These are phyloP conservation scores for Cosmopolites sordidus DNA, from an alignment of 2,888 invertebrate species.

Conservation along the genomic window DNA sequence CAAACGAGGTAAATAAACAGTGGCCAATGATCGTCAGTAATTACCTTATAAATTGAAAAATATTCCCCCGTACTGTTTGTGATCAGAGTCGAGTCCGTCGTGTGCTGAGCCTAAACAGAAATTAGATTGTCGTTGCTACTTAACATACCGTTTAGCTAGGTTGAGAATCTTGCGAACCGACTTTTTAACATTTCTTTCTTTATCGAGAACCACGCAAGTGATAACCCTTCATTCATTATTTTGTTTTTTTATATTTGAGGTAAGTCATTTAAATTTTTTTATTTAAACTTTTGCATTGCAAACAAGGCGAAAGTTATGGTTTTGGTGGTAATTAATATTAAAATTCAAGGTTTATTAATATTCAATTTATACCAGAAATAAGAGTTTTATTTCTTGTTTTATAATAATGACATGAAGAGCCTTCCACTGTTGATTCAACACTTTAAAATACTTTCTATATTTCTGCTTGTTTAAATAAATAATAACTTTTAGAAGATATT, in stretches of 20 bases:
- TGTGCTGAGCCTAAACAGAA: conserved; percentile 12
- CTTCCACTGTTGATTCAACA: too few species aligned
- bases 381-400: too few species aligned
- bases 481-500: too few species aligned
- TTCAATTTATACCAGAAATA: too few species aligned
- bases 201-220: background rate
- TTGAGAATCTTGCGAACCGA: background rate
- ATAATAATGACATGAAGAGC: too few species aligned
- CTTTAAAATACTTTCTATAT: too few species aligned
- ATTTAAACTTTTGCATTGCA: too few species aligned
- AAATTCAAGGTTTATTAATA: too few species aligned
- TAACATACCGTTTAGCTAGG: conserved; percentile 11
- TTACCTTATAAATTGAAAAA: conserved; percentile 23
- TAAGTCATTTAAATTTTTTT: background rate
- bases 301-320: too few species aligned
- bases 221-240: background rate
- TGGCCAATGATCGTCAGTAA: conserved; percentile 15
- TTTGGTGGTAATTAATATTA: too few species aligned
- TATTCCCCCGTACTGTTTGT: conserved; percentile 16
- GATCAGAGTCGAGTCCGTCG: conserved; percentile 12
- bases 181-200: background rate
- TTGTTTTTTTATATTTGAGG: background rate
- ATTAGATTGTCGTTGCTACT: conserved; percentile 11
- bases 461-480: too few species aligned
- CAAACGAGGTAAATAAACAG: conserved; percentile 15